These are phyloP conservation scores for Pterocles orientalis DNA, from an alignment of 2,113 vertebrate genomes.

Conservation along the genomic window DNA sequence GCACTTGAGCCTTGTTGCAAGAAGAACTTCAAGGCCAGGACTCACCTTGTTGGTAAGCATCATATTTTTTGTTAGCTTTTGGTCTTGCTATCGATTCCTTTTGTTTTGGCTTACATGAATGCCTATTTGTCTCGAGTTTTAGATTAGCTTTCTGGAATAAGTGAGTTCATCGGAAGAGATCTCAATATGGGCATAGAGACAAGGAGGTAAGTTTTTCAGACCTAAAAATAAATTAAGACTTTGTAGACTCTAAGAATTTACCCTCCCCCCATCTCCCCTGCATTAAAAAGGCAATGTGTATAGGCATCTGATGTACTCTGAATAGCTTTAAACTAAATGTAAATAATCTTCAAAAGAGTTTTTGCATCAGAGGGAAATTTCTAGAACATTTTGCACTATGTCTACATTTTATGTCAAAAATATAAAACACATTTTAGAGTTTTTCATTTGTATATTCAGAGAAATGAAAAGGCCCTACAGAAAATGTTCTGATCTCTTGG, in stretches of 20 bases:
- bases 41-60: not conserved
- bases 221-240: not conserved
- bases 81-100: not conserved
- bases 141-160: not conserved
- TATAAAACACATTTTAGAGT: not conserved
- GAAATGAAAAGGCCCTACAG: not conserved
- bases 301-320: not conserved
- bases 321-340: not conserved
- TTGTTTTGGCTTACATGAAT: not conserved
- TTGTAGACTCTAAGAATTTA: not conserved
- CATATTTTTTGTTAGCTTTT: not conserved
- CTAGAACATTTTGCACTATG: not conserved
- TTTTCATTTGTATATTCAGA: not conserved
- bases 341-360: not conserved
- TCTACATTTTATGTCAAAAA: not conserved
- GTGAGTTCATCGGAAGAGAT: not conserved
- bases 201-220: not conserved
- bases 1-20: not conserved
- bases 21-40: not conserved
- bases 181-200: not conserved
- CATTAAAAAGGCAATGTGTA: not conserved
- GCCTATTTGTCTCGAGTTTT: not conserved
- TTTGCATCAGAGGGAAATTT: not conserved
- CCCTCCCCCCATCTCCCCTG: too few relatives aligned
- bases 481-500: not conserved